Evolutionary conservation across 1,140 invertebrate genomes (phyloP).

Genomic region (Drosophila melanica): DNA sequence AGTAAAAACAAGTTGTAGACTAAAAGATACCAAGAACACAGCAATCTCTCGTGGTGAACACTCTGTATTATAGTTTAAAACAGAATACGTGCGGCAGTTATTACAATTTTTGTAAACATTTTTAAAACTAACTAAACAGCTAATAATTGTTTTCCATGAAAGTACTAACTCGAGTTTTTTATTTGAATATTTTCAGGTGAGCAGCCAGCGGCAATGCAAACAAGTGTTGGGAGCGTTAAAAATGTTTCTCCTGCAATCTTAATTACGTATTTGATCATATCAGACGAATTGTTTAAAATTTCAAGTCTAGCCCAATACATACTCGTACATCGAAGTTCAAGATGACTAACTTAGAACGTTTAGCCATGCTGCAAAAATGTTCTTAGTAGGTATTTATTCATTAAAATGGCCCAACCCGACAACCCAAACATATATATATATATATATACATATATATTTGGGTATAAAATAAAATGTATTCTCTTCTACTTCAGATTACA

Average conservation of each 20-base stretch:
- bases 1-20: no score
- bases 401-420: no score
- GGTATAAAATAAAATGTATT: background rate
- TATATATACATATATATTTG: no score
- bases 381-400: slow-evolving; percentile 50
- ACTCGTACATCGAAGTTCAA: slow-evolving; percentile 46
- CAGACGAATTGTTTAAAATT: slow-evolving; percentile 66
- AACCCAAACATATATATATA: no score
- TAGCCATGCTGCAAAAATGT: slow-evolving; percentile 28
- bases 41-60: no score
- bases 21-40: no score
- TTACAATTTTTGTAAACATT: no score
- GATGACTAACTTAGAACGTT: slow-evolving; percentile 66
- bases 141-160: background rate
- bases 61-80: no score
- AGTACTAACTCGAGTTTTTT: background rate
- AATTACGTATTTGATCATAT: slow-evolving; percentile 75
- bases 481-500: slow-evolving; percentile 33
- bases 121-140: no score
- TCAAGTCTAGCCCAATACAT: slow-evolving; percentile 40
- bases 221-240: slow-evolving; percentile 90
- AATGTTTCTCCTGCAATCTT: slow-evolving; percentile 85
- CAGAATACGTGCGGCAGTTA: no score
- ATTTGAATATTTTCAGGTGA: slow-evolving; percentile 85
- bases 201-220: slow-evolving; percentile 91